Evolutionary conservation across 2,113 vertebrate genomes (phyloP), one percentile per base, ranked within the genome.

Genomic region (Tragelaphus imberbis): DNA sequence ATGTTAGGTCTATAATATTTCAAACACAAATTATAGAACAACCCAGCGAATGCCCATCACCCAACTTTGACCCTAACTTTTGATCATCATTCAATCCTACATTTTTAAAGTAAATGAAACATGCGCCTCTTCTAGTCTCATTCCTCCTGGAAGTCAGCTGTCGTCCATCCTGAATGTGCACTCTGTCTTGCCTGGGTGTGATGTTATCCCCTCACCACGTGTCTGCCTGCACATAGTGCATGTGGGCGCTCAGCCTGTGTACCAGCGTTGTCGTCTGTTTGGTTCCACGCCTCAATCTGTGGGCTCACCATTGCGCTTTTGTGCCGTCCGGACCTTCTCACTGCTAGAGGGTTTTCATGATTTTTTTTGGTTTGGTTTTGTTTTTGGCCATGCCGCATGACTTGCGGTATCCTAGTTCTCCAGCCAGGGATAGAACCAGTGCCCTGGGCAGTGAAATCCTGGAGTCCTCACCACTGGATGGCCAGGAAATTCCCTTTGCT

Each of bases 181-280:
- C 2, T 40, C 61, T 58, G 17, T 71, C n/a, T 2, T n/a, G 55
- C 75, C 75, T 27, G 27, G 13, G 5, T 23, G 0, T 51, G 59
- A 77, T 10, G 56, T 87, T 14, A 49, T 17, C 65, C 4, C 81
- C 84, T 80, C 15, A 4, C 58, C 25, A 1, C 3, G 4, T 28
- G 44, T 8, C 49, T 44, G 3, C 16, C 4, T 40, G 59, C 27
- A 6, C 15, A 0, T 1, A 2, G 16, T 1, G 3, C 9, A 0
- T 33, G 8, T 30, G 12, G 1, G 40, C 17, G 5, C 61, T 84
- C 44, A 9, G 1, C 58, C 63, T 58, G 7, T 11, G 23, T 6
- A 1, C 6, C 17, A 28, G 7, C 0, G 1, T 7, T 23, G 21
- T 2, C 11, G 5, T 25, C 71, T 17, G 25, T 36, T 28, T 6